These are phyloP conservation scores for Pardalotus punctatus DNA, from an alignment of 2,113 vertebrate genomes.

Conservation along the genomic window DNA sequence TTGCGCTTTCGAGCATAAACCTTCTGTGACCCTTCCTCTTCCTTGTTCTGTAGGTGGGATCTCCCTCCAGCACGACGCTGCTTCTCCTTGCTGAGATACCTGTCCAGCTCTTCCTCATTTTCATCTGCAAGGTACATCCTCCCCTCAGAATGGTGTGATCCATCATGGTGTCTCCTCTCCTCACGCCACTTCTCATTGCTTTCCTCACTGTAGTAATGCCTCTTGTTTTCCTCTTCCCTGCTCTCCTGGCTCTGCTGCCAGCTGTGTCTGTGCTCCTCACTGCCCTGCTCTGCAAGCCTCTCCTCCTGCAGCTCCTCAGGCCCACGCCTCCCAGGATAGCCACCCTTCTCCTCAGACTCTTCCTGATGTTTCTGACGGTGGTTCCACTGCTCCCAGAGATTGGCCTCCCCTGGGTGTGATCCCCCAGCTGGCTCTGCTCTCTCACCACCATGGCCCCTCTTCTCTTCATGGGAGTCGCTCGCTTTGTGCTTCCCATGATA, in stretches of 20 bases:
- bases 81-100: slow-evolving; percentile 11
- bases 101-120: background rate
- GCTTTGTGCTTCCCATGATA: slow-evolving; percentile 25
- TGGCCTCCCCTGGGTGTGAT: background rate
- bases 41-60: background rate
- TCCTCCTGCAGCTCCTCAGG: slow-evolving; percentile 35
- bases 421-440: background rate
- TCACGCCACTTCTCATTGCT: background rate
- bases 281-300: background rate
- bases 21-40: slow-evolving; percentile 15
- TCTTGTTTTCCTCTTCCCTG: slow-evolving; percentile 20
- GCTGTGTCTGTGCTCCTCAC: slow-evolving; percentile 25
- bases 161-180: background rate
- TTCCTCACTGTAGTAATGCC: background rate
- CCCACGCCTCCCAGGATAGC: background rate
- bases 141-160: background rate
- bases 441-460: background rate
- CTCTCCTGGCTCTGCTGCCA: slow-evolving; percentile 42
- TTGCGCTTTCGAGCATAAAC: background rate
- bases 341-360: slow-evolving; percentile 23
- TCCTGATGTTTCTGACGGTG: background rate
- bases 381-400: slow-evolving; percentile 35
- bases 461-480: slow-evolving; percentile 39
- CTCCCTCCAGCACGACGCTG: background rate
- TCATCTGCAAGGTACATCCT: background rate